Evolutionary conservation across 2,888 invertebrate species (phyloP).

Genomic region (Notocelia uddmanniana): DNA sequence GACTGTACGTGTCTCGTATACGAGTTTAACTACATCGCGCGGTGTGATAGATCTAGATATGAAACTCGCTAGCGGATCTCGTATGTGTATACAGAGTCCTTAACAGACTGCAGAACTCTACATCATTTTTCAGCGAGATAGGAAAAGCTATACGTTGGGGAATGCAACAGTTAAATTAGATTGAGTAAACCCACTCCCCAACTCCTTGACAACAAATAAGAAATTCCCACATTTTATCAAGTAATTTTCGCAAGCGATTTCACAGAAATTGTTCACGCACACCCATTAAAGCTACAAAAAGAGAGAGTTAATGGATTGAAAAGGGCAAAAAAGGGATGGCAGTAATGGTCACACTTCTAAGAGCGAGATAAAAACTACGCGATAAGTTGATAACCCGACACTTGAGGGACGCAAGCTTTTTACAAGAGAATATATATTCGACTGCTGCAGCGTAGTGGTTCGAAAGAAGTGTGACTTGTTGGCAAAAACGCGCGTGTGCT

Average conservation of each 20-base stretch:
- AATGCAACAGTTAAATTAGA: slow-evolving; percentile 9
- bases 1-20: no score
- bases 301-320: slow-evolving; percentile 41
- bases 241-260: slow-evolving; percentile 37
- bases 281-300: slow-evolving; percentile 31
- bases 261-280: slow-evolving; percentile 32
- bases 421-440: slow-evolving; percentile 32
- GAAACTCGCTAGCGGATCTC: no score
- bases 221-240: slow-evolving; percentile 8
- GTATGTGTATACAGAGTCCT: no score
- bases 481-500: slow-evolving; percentile 23
- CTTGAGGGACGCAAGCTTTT: slow-evolving; percentile 34
- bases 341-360: slow-evolving; percentile 40
- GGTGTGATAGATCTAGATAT: no score
- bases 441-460: not conserved
- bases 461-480: slow-evolving; percentile 1
- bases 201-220: not conserved
- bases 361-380: slow-evolving; percentile 41
- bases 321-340: slow-evolving; percentile 37
- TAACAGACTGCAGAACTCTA: no score
- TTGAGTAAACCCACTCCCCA: not conserved
- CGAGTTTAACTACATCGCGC: no score
- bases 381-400: slow-evolving; percentile 44
- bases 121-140: no score
- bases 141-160: no score